Conservation (phyloP, 2,113 vertebrate species). For the Aplodontia rufa region DNA sequence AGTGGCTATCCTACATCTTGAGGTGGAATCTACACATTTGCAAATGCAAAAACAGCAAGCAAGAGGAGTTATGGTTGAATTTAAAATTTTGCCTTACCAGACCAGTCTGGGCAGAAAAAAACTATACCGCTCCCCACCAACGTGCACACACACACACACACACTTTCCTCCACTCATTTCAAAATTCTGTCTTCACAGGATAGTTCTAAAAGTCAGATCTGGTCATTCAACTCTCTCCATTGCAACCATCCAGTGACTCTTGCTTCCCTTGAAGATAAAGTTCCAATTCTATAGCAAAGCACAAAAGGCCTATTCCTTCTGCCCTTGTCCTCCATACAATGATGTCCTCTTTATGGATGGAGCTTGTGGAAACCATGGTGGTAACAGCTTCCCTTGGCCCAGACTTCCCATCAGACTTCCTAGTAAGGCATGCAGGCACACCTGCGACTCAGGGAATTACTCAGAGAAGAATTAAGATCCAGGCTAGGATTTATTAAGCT, state of each 20-base stretch:
- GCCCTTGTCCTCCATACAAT: too few species aligned
- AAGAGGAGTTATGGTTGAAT: neutral
- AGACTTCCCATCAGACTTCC: neutral
- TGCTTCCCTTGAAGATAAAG: neutral
- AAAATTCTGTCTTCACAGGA: neutral
- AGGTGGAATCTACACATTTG: neutral
- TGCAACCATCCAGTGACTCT: neutral
- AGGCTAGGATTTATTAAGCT: neutral
- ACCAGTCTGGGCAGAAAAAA: neutral
- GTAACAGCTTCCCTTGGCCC: neutral
- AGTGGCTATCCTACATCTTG: neutral
- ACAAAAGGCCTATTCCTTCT: neutral
- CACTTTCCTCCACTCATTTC: neutral
- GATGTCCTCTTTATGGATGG: neutral
- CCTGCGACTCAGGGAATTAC: neutral
- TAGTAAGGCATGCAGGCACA: neutral
- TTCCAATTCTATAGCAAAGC: neutral
- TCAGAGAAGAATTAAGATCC: neutral
- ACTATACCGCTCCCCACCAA: too few species aligned
- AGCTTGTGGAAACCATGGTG: neutral
- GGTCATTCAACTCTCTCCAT: neutral
- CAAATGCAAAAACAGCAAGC: neutral
- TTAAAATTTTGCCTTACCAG: neutral
- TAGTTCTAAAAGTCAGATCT: neutral
- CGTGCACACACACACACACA: neutral